These are phyloP conservation scores for Plutella xylostella DNA, from an alignment of 2,888 invertebrate genomes.

Conservation along the genomic window DNA sequence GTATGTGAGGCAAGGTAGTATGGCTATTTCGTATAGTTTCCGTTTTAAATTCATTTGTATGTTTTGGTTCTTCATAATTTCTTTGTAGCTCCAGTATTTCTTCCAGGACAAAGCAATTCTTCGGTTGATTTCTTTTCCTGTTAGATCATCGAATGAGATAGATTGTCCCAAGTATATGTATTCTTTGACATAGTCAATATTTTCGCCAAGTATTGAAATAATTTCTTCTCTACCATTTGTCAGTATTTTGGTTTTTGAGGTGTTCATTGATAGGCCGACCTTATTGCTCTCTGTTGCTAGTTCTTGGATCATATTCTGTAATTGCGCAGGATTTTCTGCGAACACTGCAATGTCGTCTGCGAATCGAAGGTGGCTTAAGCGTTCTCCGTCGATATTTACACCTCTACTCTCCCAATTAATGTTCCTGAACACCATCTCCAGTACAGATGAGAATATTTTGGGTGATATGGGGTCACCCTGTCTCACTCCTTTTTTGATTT, in stretches of 20 bases:
- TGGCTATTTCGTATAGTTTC: slow-evolving; percentile 7
- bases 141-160: slow-evolving; percentile 8
- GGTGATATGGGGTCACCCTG: slow-evolving; percentile 3
- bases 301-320: not conserved
- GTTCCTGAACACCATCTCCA: not conserved
- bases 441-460: slow-evolving; percentile 8
- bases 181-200: not conserved
- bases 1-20: slow-evolving; percentile 9
- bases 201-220: not conserved
- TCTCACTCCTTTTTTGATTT: slow-evolving; percentile 1
- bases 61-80: slow-evolving; percentile 9
- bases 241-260: not conserved
- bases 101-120: slow-evolving; percentile 11
- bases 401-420: not conserved
- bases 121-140: slow-evolving; percentile 13
- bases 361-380: slow-evolving; percentile 2
- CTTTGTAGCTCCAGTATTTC: slow-evolving; percentile 9
- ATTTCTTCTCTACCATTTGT: not conserved
- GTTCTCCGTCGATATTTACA: slow-evolving; percentile 3
- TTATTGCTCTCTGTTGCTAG: not conserved
- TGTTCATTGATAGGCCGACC: not conserved
- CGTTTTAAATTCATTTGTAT: slow-evolving; percentile 7
- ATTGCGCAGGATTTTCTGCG: not conserved
- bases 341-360: not conserved
- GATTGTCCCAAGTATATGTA: slow-evolving; percentile 9